Conservation (phyloP, 2,888 invertebrate genomes). For the Strigamia crassipes region DNA sequence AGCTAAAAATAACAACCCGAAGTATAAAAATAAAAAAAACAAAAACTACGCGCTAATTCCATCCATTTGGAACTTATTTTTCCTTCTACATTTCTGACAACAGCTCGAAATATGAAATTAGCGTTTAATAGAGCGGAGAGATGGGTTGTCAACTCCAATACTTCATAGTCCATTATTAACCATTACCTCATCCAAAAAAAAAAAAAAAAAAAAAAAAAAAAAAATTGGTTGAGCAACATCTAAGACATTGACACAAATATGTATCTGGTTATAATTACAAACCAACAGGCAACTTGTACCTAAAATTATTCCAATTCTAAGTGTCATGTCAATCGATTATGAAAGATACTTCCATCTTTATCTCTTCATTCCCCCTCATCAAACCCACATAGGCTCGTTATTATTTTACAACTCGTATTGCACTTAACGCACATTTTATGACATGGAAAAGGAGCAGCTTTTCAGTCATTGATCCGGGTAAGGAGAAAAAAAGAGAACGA, state of each 20-base stretch:
- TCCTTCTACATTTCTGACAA: neutral
- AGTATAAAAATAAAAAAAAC: neutral
- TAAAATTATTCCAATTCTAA: neutral
- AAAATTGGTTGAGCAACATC: neutral
- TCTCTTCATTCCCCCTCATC: neutral
- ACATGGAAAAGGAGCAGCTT: neutral
- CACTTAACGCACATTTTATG: conserved; percentile 28
- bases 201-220: neutral
- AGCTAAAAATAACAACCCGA: neutral
- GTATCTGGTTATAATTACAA: neutral
- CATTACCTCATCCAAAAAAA: neutral
- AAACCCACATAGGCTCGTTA: neutral
- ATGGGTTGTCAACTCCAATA: conserved; percentile 13
- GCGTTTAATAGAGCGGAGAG: conserved; percentile 4
- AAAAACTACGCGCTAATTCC: neutral
- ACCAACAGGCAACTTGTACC: neutral
- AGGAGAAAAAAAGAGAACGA: neutral
- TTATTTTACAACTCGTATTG: conserved; percentile 30
- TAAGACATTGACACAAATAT: conserved; percentile 23
- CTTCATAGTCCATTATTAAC: neutral
- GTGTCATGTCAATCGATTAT: conserved; percentile 4
- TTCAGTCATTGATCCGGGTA: conserved; percentile 33
- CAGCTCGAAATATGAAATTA: neutral
- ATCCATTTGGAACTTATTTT: conserved; percentile 19
- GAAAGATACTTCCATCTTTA: conserved; percentile 26